Base-by-base conservation (phyloP, 2,797 vertebrate species). In the Sylvia borin region DNA sequence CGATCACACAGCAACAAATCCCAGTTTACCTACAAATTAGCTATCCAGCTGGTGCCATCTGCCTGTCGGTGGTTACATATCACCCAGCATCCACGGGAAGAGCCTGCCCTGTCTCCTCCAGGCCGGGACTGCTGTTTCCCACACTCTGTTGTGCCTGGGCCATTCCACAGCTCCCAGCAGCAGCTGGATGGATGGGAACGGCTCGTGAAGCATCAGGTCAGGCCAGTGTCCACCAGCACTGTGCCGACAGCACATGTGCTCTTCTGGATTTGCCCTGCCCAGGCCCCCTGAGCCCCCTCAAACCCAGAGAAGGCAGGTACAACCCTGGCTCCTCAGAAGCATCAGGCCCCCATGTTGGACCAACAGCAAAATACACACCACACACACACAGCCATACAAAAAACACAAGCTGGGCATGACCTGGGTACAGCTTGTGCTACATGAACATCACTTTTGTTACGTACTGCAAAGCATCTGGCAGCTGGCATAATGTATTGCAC, bases 11-110 rank as follows among this genome's bases (percentile, higher is more conserved):
- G 85, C 68, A 67, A 76, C 90, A 93, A 91, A 94, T 86, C 85
- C 85, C 91, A 84, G 19, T 94, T 92, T 88, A 95, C 67, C 77
- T 87, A 93, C 71, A 90, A 94, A 94, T 94, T 90, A 73, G 90
- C 81, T 88, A 93, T 95, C 95, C 94, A 96, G 91, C 90, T 95
- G 96, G 95, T 94, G 94, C 96, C 96, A 96, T 95, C 94, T 96
- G 96, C 91, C 96, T 94, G 94, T 76, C 79, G 12, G 90, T 85
- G 90, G 74, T 57, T 76, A 96, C 90, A 96, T 86, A 96, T 96
- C 94, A 90, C 62, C 82, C 93, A 36, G 85, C 50, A 82, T 85
- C 88, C 4, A 1, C 0, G 16, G 53, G 79, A 88, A 83, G 88
- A 88, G 85, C 67, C 76, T 36, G 90, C 76, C 0, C 3, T 3